phyloP scores from a whole-genome alignment of 92 coral and sea anemone genomes.

The Heteractis magnifica region DNA sequence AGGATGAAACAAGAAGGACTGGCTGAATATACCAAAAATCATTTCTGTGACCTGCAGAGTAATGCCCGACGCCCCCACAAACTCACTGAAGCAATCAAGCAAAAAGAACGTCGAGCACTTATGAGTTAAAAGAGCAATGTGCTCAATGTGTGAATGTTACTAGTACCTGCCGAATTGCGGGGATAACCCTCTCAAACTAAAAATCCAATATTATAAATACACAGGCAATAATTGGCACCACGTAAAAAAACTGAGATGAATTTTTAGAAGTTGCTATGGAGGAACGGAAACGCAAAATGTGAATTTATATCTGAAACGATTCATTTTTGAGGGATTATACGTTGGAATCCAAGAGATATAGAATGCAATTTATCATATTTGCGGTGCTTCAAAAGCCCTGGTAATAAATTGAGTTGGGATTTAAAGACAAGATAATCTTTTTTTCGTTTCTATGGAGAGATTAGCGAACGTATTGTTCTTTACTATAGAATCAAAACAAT shows the following conservation, averaged over 20 bases:
- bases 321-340: slow-evolving; percentile 5
- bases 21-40: too few relatives aligned
- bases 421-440: slow-evolving; percentile 16
- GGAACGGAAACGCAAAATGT: neutral
- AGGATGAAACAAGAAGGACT: neutral
- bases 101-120: neutral
- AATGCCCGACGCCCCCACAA: neutral
- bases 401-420: slow-evolving; percentile 16
- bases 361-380: neutral
- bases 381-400: slow-evolving; percentile 14
- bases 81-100: neutral
- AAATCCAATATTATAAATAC: neutral
- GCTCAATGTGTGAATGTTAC: neutral
- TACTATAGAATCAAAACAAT: slow-evolving; percentile 24
- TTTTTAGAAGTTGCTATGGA: slow-evolving; percentile 1
- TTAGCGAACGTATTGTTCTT: slow-evolving; percentile 31
- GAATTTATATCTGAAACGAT: neutral
- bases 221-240: neutral
- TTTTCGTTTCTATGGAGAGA: slow-evolving; percentile 44
- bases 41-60: too few relatives aligned
- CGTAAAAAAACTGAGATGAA: neutral
- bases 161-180: neutral
- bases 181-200: neutral
- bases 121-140: neutral
- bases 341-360: neutral